A percentile compares a stretch with the other conserved stretches of the same genome.
These are phyloP conservation scores for Phrynosoma blainvillii DNA, from an alignment of 2,113 vertebrate species.

Conservation along the genomic window DNA sequence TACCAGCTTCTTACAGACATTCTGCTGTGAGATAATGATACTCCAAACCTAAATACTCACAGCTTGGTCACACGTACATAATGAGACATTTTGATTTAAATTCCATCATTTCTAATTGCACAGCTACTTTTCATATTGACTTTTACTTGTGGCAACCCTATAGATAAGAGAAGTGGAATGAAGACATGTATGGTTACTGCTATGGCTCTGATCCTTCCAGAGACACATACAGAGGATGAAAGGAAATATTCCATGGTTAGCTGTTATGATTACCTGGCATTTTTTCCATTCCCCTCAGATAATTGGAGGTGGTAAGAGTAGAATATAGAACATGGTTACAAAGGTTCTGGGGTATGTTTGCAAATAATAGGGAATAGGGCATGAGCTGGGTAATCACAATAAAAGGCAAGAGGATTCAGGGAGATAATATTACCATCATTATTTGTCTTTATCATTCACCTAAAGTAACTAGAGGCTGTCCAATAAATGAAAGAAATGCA, in stretches of 20 bases:
- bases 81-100: background rate
- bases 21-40: background rate
- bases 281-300: background rate
- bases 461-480: background rate
- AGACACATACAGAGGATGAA: background rate
- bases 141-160: no score
- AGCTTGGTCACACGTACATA: background rate
- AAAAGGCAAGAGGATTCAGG: background rate
- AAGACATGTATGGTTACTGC: background rate
- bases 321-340: background rate
- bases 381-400: background rate
- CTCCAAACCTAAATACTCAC: background rate
- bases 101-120: background rate
- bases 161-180: no score
- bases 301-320: background rate
- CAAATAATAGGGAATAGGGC: no score
- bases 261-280: background rate
- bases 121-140: background rate
- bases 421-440: background rate
- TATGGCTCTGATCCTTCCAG: background rate
- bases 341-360: background rate
- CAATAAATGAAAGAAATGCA: background rate
- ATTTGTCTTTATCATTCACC: background rate
- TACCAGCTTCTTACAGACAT: no score
- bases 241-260: no score